phyloP scores from a whole-genome alignment of 2,888 invertebrate species.

The Thalpophila matura region DNA sequence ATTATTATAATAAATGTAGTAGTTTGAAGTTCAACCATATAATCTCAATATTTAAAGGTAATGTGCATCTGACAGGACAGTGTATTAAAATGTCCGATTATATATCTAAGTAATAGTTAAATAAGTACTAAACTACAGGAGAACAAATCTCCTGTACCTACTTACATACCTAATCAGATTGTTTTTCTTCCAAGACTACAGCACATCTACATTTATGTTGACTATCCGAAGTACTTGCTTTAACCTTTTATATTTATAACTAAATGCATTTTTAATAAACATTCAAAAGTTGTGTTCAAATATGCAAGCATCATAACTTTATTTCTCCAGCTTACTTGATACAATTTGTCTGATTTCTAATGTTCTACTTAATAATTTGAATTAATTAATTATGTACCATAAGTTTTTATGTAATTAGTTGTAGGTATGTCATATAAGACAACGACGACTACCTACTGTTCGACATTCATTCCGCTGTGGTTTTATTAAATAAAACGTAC shows the following conservation, averaged over 20 bases:
- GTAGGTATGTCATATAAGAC: conserved; percentile 40
- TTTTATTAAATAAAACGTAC: conserved; percentile 68
- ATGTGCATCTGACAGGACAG: conserved; percentile 16
- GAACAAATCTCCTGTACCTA: not conserved
- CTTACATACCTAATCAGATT: conserved; percentile 13
- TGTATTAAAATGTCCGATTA: conserved; percentile 30
- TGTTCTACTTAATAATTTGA: conserved; percentile 6
- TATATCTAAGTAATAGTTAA: conserved; percentile 2
- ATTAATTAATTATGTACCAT: conserved; percentile 13
- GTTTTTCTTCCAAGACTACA: conserved; percentile 5
- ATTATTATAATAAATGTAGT: conserved; percentile 30
- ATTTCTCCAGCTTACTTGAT: not conserved
- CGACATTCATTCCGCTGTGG: conserved; percentile 67
- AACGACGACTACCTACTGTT: conserved; percentile 47
- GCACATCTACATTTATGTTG: conserved; percentile 36
- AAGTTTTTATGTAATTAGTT: conserved; percentile 44
- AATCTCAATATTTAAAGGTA: conserved; percentile 29
- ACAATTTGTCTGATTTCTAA: conserved; percentile 19
- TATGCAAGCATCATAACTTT: not conserved
- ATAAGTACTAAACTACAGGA: conserved; percentile 8
- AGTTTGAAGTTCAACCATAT: conserved; percentile 15
- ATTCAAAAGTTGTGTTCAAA: not conserved
- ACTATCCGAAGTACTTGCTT: conserved; percentile 30
- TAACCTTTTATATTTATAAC: too few species aligned
- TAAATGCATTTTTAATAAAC: not conserved